Evolutionary conservation across 2,888 invertebrate genomes (phyloP), one percentile per base, ranked within the genome.

Genomic region (Drosophila maculinotata): DNA sequence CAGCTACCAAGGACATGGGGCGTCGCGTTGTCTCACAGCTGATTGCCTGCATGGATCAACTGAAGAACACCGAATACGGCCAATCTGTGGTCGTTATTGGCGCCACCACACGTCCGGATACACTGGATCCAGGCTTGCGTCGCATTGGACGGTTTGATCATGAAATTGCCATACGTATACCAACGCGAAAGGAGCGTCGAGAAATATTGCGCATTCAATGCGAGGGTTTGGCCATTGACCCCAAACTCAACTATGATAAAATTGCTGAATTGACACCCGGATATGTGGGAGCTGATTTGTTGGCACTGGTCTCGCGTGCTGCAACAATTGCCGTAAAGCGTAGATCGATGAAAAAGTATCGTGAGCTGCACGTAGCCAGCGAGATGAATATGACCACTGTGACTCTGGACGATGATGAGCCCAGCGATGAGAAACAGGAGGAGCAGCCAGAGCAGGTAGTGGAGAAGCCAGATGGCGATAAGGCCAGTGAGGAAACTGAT

Each of bases 1-100:
- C 95, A 82, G 97, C 97, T 2, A 96, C 97, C 84, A 96, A 96
- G 90, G 98, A 98, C 87, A 99, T 99, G 99, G 98, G 99, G 90
- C 94, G 96, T 68, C 93, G 99, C 66, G 97, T 99, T 91, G 98
- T 99, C 6, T 95, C 98, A 0, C 99, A 99, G 91, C 91, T 99
- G 54, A 92, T 98, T 30, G 94, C 96, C 10, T 97, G 97, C 83
- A 93, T 99, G 87, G 99, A 99, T 92, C 95, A 76, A 89, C 90
- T 91, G 83, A 93, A 86, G 90, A 91, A 87, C 8, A 81, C 74
- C 1, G 90, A 90, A 53, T 79, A 84, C 31, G 91, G 90, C 0
- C 91, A 91, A 47, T 89, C 90, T 14, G 90, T 92, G 1, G 91
- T 99, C 63, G 95, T 99, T 12, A 94, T 99, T 84, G 99, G 98